Evolutionary conservation across 2,797 vertebrate genomes (phyloP).

Genomic region (Lepus townsendii): DNA sequence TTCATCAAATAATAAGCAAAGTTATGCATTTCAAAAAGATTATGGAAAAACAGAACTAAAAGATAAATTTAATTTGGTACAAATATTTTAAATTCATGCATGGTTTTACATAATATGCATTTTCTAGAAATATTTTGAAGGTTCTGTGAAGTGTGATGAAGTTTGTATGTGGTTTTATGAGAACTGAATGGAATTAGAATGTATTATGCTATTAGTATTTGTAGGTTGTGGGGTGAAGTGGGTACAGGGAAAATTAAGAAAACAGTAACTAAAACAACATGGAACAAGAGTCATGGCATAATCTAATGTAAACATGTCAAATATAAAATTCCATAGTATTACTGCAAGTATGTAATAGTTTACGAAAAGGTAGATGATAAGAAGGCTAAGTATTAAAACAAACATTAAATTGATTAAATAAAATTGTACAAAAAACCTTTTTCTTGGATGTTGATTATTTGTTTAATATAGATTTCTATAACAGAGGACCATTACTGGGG

Average conservation of each 20-base stretch:
- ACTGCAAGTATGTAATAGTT: neutral
- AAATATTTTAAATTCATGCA: too few species aligned
- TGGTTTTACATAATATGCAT: too few species aligned
- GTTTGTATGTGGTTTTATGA: neutral
- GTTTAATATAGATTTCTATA: conserved; percentile 2
- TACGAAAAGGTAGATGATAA: conserved; percentile 4
- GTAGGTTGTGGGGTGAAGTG: neutral
- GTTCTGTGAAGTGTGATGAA: too few species aligned
- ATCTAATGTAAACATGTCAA: neutral
- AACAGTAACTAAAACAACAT: conserved; percentile 27
- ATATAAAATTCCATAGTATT: neutral
- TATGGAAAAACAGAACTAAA: too few species aligned
- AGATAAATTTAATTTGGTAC: too few species aligned
- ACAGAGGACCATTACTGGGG: neutral
- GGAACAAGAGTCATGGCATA: neutral
- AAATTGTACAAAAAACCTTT: neutral
- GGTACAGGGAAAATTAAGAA: neutral
- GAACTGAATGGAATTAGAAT: neutral
- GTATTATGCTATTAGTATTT: neutral
- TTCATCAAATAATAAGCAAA: conserved; percentile 39
- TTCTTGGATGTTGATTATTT: neutral
- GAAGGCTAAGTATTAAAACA: neutral
- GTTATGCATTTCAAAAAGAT: neutral
- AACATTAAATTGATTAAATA: conserved; percentile 40
- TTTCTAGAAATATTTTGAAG: too few species aligned